phyloP scores from a whole-genome alignment of 1,140 invertebrate species.

The Hycleus phaleratus region DNA sequence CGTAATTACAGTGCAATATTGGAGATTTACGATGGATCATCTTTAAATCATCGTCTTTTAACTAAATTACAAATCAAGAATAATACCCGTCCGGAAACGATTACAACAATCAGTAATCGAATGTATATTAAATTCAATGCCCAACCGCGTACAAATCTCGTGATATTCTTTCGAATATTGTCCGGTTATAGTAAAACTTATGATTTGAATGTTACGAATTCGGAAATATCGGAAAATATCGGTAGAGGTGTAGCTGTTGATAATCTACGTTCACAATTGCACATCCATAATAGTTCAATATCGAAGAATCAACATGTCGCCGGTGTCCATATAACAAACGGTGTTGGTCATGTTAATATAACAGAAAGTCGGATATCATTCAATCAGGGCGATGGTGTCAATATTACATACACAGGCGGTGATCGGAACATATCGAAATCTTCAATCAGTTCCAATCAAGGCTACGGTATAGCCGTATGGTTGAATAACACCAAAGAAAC shows the following conservation, averaged over 20 bases:
- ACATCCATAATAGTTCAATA: slow-evolving; percentile 73
- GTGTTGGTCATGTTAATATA: slow-evolving; percentile 87
- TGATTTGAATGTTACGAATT: slow-evolving; percentile 81
- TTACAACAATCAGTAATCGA: slow-evolving; percentile 67
- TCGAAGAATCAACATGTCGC: slow-evolving; percentile 81
- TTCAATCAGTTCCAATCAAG: slow-evolving; percentile 69
- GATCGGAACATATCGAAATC: slow-evolving; percentile 79
- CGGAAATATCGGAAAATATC: slow-evolving; percentile 79
- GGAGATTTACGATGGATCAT: slow-evolving; percentile 70
- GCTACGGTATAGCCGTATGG: slow-evolving; percentile 81
- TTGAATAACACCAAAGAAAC: slow-evolving; percentile 79
- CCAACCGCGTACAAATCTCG: slow-evolving; percentile 56
- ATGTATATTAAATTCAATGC: slow-evolving; percentile 70
- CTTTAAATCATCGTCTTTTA: slow-evolving; percentile 58
- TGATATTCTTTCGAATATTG: slow-evolving; percentile 66
- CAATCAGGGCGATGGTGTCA: slow-evolving; percentile 87
- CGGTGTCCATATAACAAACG: slow-evolving; percentile 76
- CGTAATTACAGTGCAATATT: slow-evolving; percentile 64
- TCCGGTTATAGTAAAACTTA: slow-evolving; percentile 73
- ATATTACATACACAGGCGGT: slow-evolving; percentile 87
- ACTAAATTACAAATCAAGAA: slow-evolving; percentile 64
- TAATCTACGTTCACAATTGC: slow-evolving; percentile 71
- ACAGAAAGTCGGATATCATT: slow-evolving; percentile 81
- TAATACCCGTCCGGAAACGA: slow-evolving; percentile 73
- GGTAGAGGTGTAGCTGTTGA: slow-evolving; percentile 86